These are phyloP conservation scores for Drosophila mulleri DNA, from an alignment of 2,888 invertebrate species.

Conservation along the genomic window DNA sequence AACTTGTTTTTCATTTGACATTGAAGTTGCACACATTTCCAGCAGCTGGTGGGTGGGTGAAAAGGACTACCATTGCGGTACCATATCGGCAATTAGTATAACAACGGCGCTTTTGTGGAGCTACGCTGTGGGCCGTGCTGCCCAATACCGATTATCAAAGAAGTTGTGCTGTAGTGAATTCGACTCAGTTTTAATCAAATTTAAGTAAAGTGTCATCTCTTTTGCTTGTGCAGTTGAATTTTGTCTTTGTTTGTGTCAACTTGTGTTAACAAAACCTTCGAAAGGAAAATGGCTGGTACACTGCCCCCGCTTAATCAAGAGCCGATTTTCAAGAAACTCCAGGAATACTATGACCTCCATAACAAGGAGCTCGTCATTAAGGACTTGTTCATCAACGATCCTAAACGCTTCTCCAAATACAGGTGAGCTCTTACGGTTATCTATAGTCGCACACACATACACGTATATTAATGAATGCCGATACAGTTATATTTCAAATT, in stretches of 20 bases:
- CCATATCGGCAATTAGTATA: constrained; percentile 40
- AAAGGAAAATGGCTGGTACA: constrained; percentile 75
- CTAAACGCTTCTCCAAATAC: constrained; percentile 93
- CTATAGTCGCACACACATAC: not conserved
- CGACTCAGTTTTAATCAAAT: constrained; percentile 22
- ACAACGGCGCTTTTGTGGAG: constrained; percentile 65
- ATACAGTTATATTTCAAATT: constrained; percentile 5
- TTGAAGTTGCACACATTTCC: constrained; percentile 76
- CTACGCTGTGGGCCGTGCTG: constrained; percentile 50
- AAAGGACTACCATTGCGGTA: constrained; percentile 70
- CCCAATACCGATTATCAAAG: constrained; percentile 49
- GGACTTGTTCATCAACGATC: constrained; percentile 92
- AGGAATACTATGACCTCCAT: constrained; percentile 90
- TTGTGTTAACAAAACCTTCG: constrained; percentile 55
- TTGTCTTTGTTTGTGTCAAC: constrained; percentile 56
- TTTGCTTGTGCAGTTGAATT: constrained; percentile 49
- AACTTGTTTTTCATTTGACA: constrained; percentile 85
- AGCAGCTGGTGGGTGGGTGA: constrained; percentile 69
- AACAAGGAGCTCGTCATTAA: constrained; percentile 92
- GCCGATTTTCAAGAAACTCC: constrained; percentile 90
- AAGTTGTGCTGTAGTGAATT: constrained; percentile 21
- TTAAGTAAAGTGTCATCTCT: constrained; percentile 64
- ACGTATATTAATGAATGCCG: constrained; percentile 3
- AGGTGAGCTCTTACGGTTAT: constrained; percentile 87
- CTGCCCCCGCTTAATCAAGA: constrained; percentile 88